Conservation (phyloP, 2,797 vertebrate genomes). For the Bothrops alternatus region DNA sequence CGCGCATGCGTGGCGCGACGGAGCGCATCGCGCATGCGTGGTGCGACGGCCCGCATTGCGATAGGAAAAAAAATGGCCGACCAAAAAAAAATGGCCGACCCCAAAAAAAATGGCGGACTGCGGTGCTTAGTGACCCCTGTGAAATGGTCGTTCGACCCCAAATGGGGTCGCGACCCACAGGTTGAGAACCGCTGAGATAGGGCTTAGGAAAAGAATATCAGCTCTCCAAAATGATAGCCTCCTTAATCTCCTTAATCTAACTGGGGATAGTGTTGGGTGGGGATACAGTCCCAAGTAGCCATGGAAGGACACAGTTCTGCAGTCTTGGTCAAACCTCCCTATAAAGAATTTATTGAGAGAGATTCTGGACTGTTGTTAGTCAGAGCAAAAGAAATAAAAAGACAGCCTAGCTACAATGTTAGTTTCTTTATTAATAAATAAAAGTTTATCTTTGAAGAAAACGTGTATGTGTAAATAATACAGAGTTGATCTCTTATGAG, state of each 20-base stretch:
- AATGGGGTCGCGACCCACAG: too few relatives aligned
- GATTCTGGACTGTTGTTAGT: neutral
- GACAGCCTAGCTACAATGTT: neutral
- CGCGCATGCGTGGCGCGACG: too few relatives aligned
- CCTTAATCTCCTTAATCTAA: neutral
- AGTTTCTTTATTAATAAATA: neutral
- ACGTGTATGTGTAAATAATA: neutral
- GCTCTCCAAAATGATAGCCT: neutral
- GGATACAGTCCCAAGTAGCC: neutral
- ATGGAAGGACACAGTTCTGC: neutral
- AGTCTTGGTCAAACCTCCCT: neutral
- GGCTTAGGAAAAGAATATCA: neutral
- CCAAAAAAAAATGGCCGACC: too few relatives aligned
- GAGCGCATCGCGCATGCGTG: too few relatives aligned
- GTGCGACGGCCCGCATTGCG: too few relatives aligned
- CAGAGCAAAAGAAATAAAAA: neutral
- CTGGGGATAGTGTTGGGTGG: neutral
- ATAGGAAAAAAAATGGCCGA: too few relatives aligned
- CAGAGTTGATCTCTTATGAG: neutral
- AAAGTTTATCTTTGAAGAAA: neutral
- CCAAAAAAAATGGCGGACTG: too few relatives aligned
- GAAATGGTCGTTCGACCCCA: too few relatives aligned
- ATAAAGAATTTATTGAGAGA: neutral
- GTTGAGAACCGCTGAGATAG: too few relatives aligned
- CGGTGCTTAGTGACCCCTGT: too few relatives aligned